A percentile compares a stretch with the other conserved stretches of the same genome.
phyloP scores from a whole-genome alignment of 2,797 vertebrate genomes.

The Ctenosaura bakeri region DNA sequence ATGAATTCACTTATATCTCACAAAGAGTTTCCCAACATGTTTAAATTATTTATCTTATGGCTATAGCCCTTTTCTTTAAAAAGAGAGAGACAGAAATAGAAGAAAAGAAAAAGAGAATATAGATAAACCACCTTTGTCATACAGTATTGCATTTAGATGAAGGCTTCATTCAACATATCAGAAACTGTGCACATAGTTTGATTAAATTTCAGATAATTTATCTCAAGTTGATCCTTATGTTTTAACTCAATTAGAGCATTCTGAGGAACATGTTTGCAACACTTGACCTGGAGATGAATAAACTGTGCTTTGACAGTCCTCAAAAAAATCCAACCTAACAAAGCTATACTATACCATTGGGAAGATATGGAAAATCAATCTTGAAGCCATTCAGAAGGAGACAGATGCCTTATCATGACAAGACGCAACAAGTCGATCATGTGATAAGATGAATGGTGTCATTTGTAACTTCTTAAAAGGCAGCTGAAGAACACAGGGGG shows the following conservation, averaged over 20 bases:
- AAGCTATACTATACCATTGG: not conserved
- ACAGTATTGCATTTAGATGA: slow-evolving; percentile 21
- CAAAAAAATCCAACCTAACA: slow-evolving; percentile 36
- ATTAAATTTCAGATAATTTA: slow-evolving; percentile 30
- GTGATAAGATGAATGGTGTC: slow-evolving; percentile 64
- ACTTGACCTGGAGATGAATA: slow-evolving; percentile 49
- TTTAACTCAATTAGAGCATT: slow-evolving; percentile 58
- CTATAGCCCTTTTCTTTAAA: slow-evolving; percentile 56
- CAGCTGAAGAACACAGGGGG: slow-evolving; percentile 52
- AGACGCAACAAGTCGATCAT: slow-evolving; percentile 65
- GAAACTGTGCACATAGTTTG: slow-evolving; percentile 38
- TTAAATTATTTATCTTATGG: slow-evolving; percentile 77
- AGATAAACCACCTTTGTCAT: slow-evolving; percentile 30
- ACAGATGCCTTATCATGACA: slow-evolving; percentile 51
- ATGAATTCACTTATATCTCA: slow-evolving; percentile 67
- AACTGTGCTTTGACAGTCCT: not conserved
- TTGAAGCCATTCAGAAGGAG: slow-evolving; percentile 25
- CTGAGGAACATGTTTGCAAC: slow-evolving; percentile 29
- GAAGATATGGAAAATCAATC: slow-evolving; percentile 46
- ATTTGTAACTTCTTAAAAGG: slow-evolving; percentile 72
- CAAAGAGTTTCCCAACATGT: slow-evolving; percentile 71
- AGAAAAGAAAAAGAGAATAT: not conserved
- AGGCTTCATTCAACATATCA: slow-evolving; percentile 38
- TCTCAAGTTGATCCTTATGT: slow-evolving; percentile 52
- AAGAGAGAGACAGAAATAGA: not conserved